Percentiles rank a stretch among this genome's conserved stretches.
These are phyloP conservation scores for Spilarctia lutea DNA, from an alignment of 2,888 invertebrate species.

Conservation along the genomic window DNA sequence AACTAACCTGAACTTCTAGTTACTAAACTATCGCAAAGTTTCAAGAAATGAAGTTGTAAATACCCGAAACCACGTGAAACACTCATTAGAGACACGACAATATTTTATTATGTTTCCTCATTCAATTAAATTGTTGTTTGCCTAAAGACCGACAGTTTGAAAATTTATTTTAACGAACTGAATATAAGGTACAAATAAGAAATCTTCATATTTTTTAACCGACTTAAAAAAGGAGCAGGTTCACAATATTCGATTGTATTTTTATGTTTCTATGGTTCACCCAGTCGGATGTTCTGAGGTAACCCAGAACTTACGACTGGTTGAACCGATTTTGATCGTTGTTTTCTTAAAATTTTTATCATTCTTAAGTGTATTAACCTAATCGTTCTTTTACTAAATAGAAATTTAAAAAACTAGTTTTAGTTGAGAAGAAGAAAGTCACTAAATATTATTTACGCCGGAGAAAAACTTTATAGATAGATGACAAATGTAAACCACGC, in stretches of 20 bases:
- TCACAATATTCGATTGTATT: too few relatives aligned
- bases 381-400: not conserved
- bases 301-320: too few relatives aligned
- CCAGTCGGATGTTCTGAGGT: too few relatives aligned
- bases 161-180: slow-evolving; percentile 8
- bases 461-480: not conserved
- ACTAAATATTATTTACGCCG: too few relatives aligned
- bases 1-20: slow-evolving; percentile 49
- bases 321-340: too few relatives aligned
- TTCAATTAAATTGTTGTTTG: slow-evolving; percentile 25
- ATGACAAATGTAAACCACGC: not conserved
- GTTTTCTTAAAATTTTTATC: too few relatives aligned
- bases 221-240: too few relatives aligned
- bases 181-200: slow-evolving; percentile 9
- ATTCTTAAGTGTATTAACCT: not conserved
- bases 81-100: slow-evolving; percentile 45
- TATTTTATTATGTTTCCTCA: slow-evolving; percentile 33
- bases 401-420: not conserved
- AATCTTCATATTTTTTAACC: slow-evolving; percentile 5
- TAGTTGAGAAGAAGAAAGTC: not conserved
- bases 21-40: slow-evolving; percentile 38
- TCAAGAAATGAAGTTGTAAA: slow-evolving; percentile 40
- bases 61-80: slow-evolving; percentile 47
- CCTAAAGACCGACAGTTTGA: slow-evolving; percentile 26
- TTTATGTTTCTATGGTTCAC: too few relatives aligned